Evolutionary conservation across 35 echinoderm and acorn worm species (phyloP), one percentile per base, ranked within the genome.

Genomic region (Chiridota heheva): DNA sequence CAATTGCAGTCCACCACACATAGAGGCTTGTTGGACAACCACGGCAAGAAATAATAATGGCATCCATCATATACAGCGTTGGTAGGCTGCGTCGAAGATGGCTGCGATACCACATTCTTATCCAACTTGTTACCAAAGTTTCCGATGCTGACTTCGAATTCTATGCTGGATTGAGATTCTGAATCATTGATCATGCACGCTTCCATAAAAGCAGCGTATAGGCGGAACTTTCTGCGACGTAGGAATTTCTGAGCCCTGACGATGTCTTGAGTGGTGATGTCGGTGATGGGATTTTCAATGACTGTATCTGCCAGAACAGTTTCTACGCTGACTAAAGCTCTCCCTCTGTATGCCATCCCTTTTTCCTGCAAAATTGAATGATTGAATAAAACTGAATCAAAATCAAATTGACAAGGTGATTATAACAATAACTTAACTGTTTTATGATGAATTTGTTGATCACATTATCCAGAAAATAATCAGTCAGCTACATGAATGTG

Each of bases 121-220:
- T 92, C 89, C 30, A 92, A 58, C 18, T 80, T 86, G 76, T 92
- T 92, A 18, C 89, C 89, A 51, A 60, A 92, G 89, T 92, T 92
- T 43, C 89, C 89, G 16, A 92, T 92, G 67, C 89, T 92, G 40
- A 92, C 75, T 59, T 87, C 84, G 44, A 87, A 87, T 63, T 87
- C 71, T 2, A 87, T 74, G 31, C 57, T 44, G 36, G 56, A 72
- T 38, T 47, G 45, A 5, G 81, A 53, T 47, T 92, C 89, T 6
- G 77, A 81, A 7, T 86, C 82, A 27, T 82, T 86, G 69, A 92
- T 86, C 89, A 92, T 92, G 42, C 82, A 77, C 0, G 89, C 89
- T 13, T 92, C 68, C n/a, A 72, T 56, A 56, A 92, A 92, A 26
- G 89, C 85, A 25, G 83, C 89, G 48, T 92, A 92, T 15, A 92